phyloP scores from a whole-genome alignment of 2,113 vertebrate genomes.

The Pachypanchax playfairii region DNA sequence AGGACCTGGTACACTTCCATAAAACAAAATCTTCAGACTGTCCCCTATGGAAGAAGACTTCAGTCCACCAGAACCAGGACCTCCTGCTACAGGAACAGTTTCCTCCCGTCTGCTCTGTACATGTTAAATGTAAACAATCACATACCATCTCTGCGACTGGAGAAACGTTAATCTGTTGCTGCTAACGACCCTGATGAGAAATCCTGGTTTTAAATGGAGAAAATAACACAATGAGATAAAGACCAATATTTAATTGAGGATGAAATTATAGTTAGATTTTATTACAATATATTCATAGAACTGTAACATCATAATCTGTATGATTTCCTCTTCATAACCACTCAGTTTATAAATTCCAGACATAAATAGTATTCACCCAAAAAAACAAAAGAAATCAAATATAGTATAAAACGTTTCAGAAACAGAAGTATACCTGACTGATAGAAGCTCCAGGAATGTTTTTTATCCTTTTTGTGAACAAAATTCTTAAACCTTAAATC shows the following conservation, averaged over 20 bases:
- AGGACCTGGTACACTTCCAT: no score
- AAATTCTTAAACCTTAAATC: constrained; percentile 35
- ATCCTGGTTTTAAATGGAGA: no score
- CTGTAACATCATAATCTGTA: constrained; percentile 39
- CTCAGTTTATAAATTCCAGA: constrained; percentile 60
- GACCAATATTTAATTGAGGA: constrained; percentile 9
- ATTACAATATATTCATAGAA: constrained; percentile 66
- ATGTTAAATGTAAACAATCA: no score
- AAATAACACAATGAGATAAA: constrained; percentile 6
- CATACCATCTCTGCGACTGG: no score
- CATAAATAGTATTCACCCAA: constrained; percentile 65
- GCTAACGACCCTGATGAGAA: no score
- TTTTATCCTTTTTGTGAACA: constrained; percentile 16
- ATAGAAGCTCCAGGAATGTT: constrained; percentile 57
- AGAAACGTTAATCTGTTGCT: no score
- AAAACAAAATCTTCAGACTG: no score
- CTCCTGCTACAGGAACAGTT: no score
- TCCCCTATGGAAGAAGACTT: no score
- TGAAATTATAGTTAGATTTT: constrained; percentile 54
- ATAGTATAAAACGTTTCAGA: constrained; percentile 46
- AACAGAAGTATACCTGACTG: constrained; percentile 44
- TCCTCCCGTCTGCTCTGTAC: no score
- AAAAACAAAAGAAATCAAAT: constrained; percentile 52
- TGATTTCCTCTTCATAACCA: constrained; percentile 29
- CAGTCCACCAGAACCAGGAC: no score